Base-by-base conservation (phyloP, 2,113 vertebrate genomes). In the Sphyrna mokarran region DNA sequence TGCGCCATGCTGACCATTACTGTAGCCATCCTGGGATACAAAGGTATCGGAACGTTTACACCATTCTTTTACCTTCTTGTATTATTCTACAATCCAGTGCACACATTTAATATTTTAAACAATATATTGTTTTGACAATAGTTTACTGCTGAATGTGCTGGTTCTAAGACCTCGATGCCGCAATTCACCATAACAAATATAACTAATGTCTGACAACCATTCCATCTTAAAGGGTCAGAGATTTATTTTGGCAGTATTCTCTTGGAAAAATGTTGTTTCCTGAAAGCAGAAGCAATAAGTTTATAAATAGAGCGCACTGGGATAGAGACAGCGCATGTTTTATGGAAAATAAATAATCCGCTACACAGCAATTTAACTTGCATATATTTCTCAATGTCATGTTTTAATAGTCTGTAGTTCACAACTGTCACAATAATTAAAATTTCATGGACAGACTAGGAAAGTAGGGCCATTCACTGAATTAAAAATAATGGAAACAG, bases 1-100 rank as follows among this genome's bases (percentile, higher is more conserved):
- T 99, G 98, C 97, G 98, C 98, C 94, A 97, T 99, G 95, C 97
- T 99, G 96, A 99, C 98, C 96, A 99, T 99, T 96, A 99, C 99
- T 96, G 98, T 99, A 94, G 98, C 99, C 96, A 98, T 99, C 96
- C 97, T 99, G 95, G 99, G 98, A 97, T 99, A 99, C 97, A 99
- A 99, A 99, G 99, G 99, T 99, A 98, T 96, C 98, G 96, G 96
- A 95, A 86, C 58, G 48, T 95, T 48, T 14, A 43, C 33, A 93
- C 4, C 54, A 33, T 90, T 16, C 29, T n/a, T 61, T 90, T 14
- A 63, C 13, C 11, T 23, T 89, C 61, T n/a, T 66, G 29, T 37
- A 63, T 66, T 66, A 91, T 91, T n/a, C 58, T 63, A 11, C 29
- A 29, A 63, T n/a, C n/a, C 87, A 63, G 14, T 90, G 61, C 61